A percentile compares a stretch with the other conserved stretches of the same genome.
These are phyloP conservation scores for Apostichopus leukothele DNA, from an alignment of 53 echinoderm and acorn worm species.

Conservation along the genomic window DNA sequence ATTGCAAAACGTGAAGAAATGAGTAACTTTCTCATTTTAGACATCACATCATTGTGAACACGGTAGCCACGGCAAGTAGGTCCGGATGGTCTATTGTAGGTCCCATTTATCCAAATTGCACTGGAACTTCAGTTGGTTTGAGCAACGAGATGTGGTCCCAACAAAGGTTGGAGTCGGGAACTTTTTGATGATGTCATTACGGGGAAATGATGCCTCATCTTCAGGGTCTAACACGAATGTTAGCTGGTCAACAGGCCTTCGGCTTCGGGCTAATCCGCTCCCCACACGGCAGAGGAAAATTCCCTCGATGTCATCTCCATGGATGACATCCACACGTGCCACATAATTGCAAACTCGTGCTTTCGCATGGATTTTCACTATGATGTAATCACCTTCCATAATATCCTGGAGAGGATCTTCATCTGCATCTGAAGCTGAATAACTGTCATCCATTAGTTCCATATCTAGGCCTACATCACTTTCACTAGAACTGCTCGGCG, in stretches of 20 bases:
- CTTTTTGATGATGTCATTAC: background rate
- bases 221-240: background rate
- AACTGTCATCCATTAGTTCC: slow-evolving; percentile 11
- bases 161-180: background rate
- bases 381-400: slow-evolving; percentile 61
- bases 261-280: background rate
- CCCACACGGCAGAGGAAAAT: slow-evolving; percentile 59
- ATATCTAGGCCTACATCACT: background rate
- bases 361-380: slow-evolving; percentile 57
- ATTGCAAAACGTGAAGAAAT: too few species aligned
- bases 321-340: slow-evolving; percentile 56
- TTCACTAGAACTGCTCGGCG: slow-evolving; percentile 13
- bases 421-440: background rate
- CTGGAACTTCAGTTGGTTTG: background rate
- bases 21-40: too few species aligned
- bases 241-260: background rate
- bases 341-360: slow-evolving; percentile 53
- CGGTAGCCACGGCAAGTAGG: too few species aligned
- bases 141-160: background rate
- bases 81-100: background rate
- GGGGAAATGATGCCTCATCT: slow-evolving; percentile 5
- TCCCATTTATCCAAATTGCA: background rate
- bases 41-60: too few species aligned
- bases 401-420: slow-evolving; percentile 8
- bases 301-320: slow-evolving; percentile 57